Evolutionary conservation across 2,113 vertebrate species (phyloP).

Genomic region (Oncorhynchus tshawytscha): DNA sequence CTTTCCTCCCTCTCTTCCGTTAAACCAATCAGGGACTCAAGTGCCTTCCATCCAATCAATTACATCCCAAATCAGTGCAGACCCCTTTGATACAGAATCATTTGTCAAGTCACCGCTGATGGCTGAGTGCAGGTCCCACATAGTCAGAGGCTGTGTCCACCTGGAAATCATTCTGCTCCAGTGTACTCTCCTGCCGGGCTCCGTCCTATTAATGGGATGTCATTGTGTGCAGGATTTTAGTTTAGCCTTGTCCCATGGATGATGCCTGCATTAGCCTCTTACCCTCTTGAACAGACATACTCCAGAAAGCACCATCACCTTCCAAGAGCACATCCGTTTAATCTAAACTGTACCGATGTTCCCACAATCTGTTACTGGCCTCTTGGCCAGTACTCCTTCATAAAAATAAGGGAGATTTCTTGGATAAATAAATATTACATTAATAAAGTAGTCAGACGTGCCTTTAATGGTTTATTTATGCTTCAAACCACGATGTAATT

Average conservation of each 20-base stretch:
- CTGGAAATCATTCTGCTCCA: constrained; percentile 67
- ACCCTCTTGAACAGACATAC: constrained; percentile 59
- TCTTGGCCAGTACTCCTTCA: no score
- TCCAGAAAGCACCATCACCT: constrained; percentile 22
- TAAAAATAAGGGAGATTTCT: no score
- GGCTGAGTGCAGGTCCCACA: constrained; percentile 66
- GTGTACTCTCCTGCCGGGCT: constrained; percentile 48
- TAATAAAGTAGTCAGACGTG: no score
- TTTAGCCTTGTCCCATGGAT: constrained; percentile 41
- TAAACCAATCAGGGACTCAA: constrained; percentile 80
- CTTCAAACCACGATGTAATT: no score
- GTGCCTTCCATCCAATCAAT: constrained; percentile 77
- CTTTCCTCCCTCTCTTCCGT: constrained; percentile 44
- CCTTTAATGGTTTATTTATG: no score
- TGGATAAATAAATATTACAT: no score
- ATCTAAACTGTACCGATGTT: no score
- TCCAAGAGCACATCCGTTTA: no score
- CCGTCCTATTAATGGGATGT: constrained; percentile 67
- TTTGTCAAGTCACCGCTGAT: constrained; percentile 77
- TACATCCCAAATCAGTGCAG: constrained; percentile 73
- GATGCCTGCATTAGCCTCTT: constrained; percentile 64
- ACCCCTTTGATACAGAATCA: constrained; percentile 77
- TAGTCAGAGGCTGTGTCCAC: constrained; percentile 69
- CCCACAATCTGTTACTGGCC: no score
- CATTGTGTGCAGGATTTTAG: constrained; percentile 65